Conservation (phyloP, 2,113 vertebrate genomes). For the Festucalex cinctus region DNA sequence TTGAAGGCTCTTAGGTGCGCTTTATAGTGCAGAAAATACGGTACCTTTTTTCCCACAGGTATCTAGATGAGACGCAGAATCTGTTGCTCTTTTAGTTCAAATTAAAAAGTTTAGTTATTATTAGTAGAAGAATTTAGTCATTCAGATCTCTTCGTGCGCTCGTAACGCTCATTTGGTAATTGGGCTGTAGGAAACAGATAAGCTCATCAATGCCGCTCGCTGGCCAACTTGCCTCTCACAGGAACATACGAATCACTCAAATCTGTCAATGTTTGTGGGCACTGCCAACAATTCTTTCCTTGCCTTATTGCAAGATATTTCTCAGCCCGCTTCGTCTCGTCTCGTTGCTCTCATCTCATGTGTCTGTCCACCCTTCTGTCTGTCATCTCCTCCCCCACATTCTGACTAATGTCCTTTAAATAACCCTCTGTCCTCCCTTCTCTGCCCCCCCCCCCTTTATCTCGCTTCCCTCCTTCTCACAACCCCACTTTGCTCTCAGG, state of each 20-base stretch:
- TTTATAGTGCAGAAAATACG: too few species aligned
- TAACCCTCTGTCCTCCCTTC: slow-evolving; percentile 37
- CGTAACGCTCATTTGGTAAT: slow-evolving; percentile 3
- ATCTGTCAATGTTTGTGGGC: slow-evolving; percentile 26
- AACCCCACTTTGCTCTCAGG: slow-evolving; percentile 68
- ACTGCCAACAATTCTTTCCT: slow-evolving; percentile 13
- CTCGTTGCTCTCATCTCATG: slow-evolving; percentile 39
- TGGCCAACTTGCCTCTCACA: slow-evolving; percentile 16
- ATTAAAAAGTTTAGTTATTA: neutral
- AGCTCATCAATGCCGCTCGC: slow-evolving; percentile 4
- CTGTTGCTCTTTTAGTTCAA: neutral
- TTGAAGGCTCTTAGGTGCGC: too few species aligned
- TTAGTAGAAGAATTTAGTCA: neutral
- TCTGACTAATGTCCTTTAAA: slow-evolving; percentile 68
- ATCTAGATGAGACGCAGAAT: too few species aligned
- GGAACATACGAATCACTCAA: slow-evolving; percentile 41
- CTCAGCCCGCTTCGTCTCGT: slow-evolving; percentile 22
- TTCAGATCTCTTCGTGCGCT: slow-evolving; percentile 4
- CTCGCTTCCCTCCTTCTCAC: slow-evolving; percentile 23
- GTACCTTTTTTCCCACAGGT: too few species aligned
- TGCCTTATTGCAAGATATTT: slow-evolving; percentile 26
- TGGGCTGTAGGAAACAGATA: neutral
- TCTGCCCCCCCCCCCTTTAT: slow-evolving; percentile 10
- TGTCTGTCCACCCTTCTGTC: slow-evolving; percentile 50
- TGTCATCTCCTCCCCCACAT: slow-evolving; percentile 58